These are phyloP conservation scores for Aldrovandia affinis DNA, from an alignment of 2,797 vertebrate genomes.

Conservation along the genomic window DNA sequence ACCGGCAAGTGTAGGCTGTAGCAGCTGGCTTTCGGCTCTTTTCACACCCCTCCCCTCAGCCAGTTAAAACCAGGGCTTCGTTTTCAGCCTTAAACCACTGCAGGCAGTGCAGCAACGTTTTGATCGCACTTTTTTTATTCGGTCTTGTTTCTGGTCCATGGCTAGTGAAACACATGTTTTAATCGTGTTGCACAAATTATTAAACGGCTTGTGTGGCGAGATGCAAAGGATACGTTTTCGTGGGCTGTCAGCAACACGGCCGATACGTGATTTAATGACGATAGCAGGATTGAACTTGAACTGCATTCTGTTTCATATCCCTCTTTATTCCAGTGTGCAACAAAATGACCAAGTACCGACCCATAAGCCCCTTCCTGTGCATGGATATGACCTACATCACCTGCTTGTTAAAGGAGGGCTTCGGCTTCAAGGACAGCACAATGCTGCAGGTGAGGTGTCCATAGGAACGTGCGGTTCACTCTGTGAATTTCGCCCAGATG, in stretches of 20 bases:
- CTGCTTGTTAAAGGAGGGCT: conserved; percentile 93
- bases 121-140: neutral
- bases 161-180: neutral
- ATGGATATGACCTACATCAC: conserved; percentile 98
- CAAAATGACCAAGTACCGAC: conserved; percentile 88
- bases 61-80: conserved; percentile 35
- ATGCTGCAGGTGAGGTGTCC: conserved; percentile 82
- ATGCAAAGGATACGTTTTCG: neutral
- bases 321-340: conserved; percentile 83
- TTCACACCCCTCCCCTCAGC: conserved; percentile 57
- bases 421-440: conserved; percentile 92
- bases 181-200: neutral
- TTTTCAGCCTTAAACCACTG: neutral
- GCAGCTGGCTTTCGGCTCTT: conserved; percentile 42
- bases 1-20: conserved; percentile 57
- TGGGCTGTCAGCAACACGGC: neutral
- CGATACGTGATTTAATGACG: neutral
- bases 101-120: neutral
- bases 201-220: neutral
- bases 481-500: neutral
- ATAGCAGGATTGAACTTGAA: neutral
- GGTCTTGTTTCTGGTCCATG: neutral
- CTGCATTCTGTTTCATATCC: neutral
- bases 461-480: neutral
- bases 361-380: conserved; percentile 93